phyloP scores from a whole-genome alignment of 1,140 invertebrate genomes.

The Tribolium castaneum region DNA sequence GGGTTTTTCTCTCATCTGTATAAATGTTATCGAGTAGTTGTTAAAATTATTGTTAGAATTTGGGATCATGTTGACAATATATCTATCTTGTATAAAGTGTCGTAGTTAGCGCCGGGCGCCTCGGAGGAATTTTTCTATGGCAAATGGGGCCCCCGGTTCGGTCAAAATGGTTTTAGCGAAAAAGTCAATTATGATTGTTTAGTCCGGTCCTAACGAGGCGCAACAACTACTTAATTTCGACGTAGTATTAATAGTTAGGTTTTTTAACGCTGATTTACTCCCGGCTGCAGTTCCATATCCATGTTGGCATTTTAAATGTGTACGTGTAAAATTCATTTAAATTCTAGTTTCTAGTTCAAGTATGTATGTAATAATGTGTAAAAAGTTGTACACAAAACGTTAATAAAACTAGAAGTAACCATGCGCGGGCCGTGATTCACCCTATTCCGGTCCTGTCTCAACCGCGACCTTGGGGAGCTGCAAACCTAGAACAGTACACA shows the following conservation, averaged over 20 bases:
- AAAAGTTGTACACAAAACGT: conserved; percentile 38
- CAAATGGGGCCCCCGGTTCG: background rate
- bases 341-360: conserved; percentile 38
- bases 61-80: conserved; percentile 44
- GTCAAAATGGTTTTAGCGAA: conserved; percentile 36
- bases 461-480: too few relatives aligned
- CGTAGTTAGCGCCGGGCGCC: conserved; percentile 3
- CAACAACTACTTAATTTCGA: conserved; percentile 20
- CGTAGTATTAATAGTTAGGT: conserved; percentile 32
- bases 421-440: background rate
- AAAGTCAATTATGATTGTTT: conserved; percentile 28
- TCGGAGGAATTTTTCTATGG: conserved; percentile 15
- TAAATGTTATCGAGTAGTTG: conserved; percentile 15
- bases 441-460: background rate
- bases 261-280: conserved; percentile 18
- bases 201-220: conserved; percentile 18
- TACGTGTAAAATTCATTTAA: conserved; percentile 30
- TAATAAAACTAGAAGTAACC: conserved; percentile 33
- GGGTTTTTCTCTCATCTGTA: conserved; percentile 1
- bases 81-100: conserved; percentile 10
- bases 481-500: too few relatives aligned
- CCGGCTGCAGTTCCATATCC: conserved; percentile 6
- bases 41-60: conserved; percentile 42
- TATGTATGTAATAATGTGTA: conserved; percentile 39
- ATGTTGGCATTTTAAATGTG: conserved; percentile 37